These are phyloP conservation scores for Babylonia areolata DNA, from an alignment of 1,140 invertebrate genomes.

Conservation along the genomic window DNA sequence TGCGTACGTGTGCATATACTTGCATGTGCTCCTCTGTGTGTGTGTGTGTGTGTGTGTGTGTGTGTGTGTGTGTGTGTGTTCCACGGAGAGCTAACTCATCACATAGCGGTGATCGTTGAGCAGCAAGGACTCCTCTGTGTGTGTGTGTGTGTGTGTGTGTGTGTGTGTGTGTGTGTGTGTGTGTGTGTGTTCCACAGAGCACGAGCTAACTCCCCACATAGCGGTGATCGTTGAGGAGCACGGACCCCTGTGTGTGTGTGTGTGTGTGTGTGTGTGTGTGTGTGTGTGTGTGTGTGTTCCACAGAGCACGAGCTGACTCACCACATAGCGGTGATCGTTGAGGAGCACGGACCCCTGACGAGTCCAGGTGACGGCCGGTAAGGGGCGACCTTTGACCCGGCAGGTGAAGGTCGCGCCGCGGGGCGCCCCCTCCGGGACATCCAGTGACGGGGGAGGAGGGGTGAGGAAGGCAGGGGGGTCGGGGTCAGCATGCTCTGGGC, in stretches of 20 bases:
- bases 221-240: conserved; percentile 57
- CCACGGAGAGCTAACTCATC: too few species aligned
- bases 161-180: too few species aligned
- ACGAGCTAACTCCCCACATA: conserved; percentile 51
- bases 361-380: conserved; percentile 91
- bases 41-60: too few species aligned
- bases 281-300: too few species aligned
- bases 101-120: too few species aligned
- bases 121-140: too few species aligned
- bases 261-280: too few species aligned
- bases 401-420: conserved; percentile 51
- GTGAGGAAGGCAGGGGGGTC: conserved; percentile 54
- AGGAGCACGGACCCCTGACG: conserved; percentile 81
- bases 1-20: too few species aligned
- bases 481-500: neutral
- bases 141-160: too few species aligned
- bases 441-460: conserved; percentile 37
- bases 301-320: conserved; percentile 39
- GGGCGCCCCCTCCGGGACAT: conserved; percentile 42
- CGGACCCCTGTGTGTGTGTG: conserved; percentile 70
- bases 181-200: too few species aligned
- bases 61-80: too few species aligned
- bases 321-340: conserved; percentile 53
- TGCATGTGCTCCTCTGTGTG: too few species aligned
- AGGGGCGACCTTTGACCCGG: conserved; percentile 89